Base-by-base conservation (phyloP, 2,888 invertebrate genomes). In the Automeris io region DNA sequence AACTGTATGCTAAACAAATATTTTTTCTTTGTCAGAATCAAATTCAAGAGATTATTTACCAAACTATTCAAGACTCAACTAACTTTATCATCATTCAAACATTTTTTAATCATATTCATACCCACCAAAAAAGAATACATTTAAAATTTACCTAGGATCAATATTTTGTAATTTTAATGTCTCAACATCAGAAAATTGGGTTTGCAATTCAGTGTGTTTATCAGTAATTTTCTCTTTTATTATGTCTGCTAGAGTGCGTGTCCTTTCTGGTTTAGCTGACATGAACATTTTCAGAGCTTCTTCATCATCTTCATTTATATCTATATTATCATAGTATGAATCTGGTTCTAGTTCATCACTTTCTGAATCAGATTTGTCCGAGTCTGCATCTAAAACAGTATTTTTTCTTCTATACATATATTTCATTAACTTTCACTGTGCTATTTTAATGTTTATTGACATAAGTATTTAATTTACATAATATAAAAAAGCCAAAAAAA, bases 181-280 rank as follows among this genome's bases (percentile, higher is more conserved):
- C 44, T 90, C 92, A 25, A 85, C 89, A 87, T 97, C 97, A 26
- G 95, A 94, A 62, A 95, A 92, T 61, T 95, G 93, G 19, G 94
- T 91, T 29, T 94, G 91, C 11, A 98, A 88, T 81, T 98, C 97
- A 1, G 95, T 95, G 58, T 95, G 92, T 68, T 97, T 98, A 61
- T 98, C 96, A 18, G 94, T 94, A 24, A 98, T 91, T 85, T 96
- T 98, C 52, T 96, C 96, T 87, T 93, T 91, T 42, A 99, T 96
- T 26, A 97, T 92, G 66, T 98, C 97, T 9, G 95, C 95, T 24
- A 99, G 75, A 1, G 95, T 95, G 40, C 92, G 81, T 18, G 91
- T 89, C 36, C 89, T 90, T 38, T 81, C 80, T 5, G 83, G 78
- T 43, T 68, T 77, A 4, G 61, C 42, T 4, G 82, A 75, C 87